These are phyloP conservation scores for Onychomys arenicola DNA, from an alignment of 2,797 vertebrate species.

Conservation along the genomic window DNA sequence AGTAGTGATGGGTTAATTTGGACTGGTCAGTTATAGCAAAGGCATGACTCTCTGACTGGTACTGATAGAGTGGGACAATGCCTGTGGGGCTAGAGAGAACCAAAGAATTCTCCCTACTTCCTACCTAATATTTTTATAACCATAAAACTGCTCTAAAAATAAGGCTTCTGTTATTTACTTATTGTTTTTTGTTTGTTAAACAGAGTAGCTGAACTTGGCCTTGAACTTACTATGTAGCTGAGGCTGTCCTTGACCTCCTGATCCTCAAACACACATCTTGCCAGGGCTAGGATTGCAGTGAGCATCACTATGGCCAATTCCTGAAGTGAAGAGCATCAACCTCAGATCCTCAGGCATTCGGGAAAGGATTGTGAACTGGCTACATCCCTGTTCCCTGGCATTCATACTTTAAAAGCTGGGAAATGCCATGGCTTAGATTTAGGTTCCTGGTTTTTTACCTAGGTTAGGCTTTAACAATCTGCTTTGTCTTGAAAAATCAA, in stretches of 20 bases:
- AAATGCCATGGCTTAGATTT: not conserved
- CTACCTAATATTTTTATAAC: not conserved
- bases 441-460: not conserved
- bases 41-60: not conserved
- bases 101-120: not conserved
- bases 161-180: not conserved
- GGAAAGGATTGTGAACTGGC: too few species aligned
- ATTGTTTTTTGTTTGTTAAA: not conserved
- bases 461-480: not conserved
- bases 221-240: not conserved
- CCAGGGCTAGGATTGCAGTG: not conserved
- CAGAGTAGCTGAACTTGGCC: not conserved
- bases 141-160: not conserved
- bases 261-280: not conserved
- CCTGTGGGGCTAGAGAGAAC: accelerated
- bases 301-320: not conserved
- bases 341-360: too few species aligned
- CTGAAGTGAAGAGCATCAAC: not conserved
- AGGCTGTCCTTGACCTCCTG: not conserved
- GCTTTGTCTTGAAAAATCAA: conserved; percentile 1
- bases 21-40: not conserved
- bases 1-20: not conserved
- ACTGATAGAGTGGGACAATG: not conserved
- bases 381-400: not conserved
- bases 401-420: not conserved